Percentiles rank a stretch among this genome's conserved stretches.
phyloP scores from a whole-genome alignment of 2,888 invertebrate species.

The Beris chalybata region DNA sequence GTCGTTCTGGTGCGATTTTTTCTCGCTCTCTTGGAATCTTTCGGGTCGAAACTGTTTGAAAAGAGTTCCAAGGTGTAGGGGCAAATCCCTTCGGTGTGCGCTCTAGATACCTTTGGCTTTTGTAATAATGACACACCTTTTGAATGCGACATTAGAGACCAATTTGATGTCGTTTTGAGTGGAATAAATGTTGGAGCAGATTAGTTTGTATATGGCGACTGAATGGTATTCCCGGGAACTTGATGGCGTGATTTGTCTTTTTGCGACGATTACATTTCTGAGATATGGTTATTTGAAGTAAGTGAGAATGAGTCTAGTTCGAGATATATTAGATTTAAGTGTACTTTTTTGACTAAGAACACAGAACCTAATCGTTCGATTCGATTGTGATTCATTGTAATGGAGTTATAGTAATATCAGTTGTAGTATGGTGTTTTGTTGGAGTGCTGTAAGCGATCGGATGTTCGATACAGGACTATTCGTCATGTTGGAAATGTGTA shows the following conservation, averaged over 20 bases:
- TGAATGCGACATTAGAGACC: constrained; percentile 38
- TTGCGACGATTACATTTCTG: constrained; percentile 22
- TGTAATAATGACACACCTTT: constrained; percentile 35
- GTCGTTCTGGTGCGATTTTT: constrained; percentile 32
- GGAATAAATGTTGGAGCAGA: constrained; percentile 27
- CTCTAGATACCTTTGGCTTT: constrained; percentile 27
- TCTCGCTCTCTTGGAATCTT: constrained; percentile 5
- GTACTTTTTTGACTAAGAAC: no score
- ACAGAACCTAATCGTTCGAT: no score
- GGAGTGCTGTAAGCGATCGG: no score
- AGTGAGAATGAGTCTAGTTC: constrained; percentile 5
- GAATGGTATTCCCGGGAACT: constrained; percentile 23
- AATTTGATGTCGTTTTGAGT: constrained; percentile 36
- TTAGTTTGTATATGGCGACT: constrained; percentile 25
- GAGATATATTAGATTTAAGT: background rate
- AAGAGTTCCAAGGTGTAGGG: constrained; percentile 5
- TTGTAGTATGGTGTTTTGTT: no score
- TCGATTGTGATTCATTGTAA: no score
- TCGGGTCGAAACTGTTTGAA: background rate
- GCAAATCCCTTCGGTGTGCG: constrained; percentile 23
- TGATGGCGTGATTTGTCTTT: constrained; percentile 30
- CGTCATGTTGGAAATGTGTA: no score
- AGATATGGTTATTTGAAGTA: constrained; percentile 20
- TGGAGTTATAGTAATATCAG: no score
- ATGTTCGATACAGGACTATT: no score